Percentiles rank a stretch among this genome's conserved stretches.
phyloP scores from a whole-genome alignment of 2,888 invertebrate species.

The Drosophila ochracea region DNA sequence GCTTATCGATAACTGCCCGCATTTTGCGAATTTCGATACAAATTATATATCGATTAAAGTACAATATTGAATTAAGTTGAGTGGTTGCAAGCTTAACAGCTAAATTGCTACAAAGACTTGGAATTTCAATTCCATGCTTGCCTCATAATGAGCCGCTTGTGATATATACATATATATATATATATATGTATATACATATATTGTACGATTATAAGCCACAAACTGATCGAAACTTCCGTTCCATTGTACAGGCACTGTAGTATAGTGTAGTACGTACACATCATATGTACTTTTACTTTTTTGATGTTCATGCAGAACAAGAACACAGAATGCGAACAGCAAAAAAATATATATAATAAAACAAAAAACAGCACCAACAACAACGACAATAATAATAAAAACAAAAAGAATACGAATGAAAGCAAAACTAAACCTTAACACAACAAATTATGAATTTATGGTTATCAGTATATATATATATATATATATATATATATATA shows the following conservation, averaged over 20 bases:
- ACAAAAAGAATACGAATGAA: conserved; percentile 21
- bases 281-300: conserved; percentile 7
- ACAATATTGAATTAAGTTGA: not conserved
- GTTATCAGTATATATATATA: conserved; percentile 41
- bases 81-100: not conserved
- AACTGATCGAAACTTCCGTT: conserved; percentile 46
- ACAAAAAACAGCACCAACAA: conserved; percentile 17
- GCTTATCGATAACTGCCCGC: not conserved
- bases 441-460: conserved; percentile 32
- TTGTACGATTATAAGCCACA: conserved; percentile 5
- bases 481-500: conserved; percentile 11
- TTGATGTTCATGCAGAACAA: conserved; percentile 56
- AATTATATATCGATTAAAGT: not conserved
- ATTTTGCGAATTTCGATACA: not conserved
- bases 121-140: not conserved
- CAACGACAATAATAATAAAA: not conserved
- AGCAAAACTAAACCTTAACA: conserved; percentile 23
- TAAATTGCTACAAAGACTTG: conserved; percentile 1
- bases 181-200: not conserved
- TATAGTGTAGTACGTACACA: not conserved
- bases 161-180: conserved; percentile 5
- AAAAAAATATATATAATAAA: not conserved
- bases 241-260: conserved; percentile 14
- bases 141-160: conserved; percentile 4
- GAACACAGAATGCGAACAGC: conserved; percentile 23